These are phyloP conservation scores for Carposina sasakii DNA, from an alignment of 1,140 invertebrate species.

Conservation along the genomic window DNA sequence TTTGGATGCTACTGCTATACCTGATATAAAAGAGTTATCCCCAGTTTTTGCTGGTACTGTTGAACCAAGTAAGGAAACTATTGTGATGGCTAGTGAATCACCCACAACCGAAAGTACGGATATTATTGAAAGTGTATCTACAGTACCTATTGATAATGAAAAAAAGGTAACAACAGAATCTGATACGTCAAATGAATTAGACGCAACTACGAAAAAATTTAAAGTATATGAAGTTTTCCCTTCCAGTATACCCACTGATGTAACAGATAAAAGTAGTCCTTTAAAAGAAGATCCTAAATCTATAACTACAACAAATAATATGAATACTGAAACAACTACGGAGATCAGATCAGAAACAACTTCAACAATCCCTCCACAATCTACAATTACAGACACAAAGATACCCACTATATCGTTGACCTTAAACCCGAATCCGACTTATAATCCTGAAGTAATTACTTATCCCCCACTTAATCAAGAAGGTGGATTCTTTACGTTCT, in stretches of 20 bases:
- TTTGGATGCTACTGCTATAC: slow-evolving; percentile 14
- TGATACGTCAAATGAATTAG: slow-evolving; percentile 39
- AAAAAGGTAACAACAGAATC: slow-evolving; percentile 30
- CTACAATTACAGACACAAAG: slow-evolving; percentile 19
- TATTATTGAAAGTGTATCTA: slow-evolving; percentile 57
- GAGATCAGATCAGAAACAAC: slow-evolving; percentile 48
- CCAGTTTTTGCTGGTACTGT: slow-evolving; percentile 44
- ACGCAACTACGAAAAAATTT: slow-evolving; percentile 52
- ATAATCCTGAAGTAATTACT: slow-evolving; percentile 48
- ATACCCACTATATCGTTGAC: slow-evolving; percentile 33
- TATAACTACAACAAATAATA: slow-evolving; percentile 38
- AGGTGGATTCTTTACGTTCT: slow-evolving; percentile 55
- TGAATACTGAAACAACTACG: slow-evolving; percentile 56
- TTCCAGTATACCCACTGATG: slow-evolving; percentile 25
- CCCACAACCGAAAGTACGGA: slow-evolving; percentile 30
- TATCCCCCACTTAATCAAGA: slow-evolving; percentile 47
- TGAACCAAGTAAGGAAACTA: slow-evolving; percentile 30
- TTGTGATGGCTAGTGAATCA: slow-evolving; percentile 28
- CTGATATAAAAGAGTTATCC: slow-evolving; percentile 36
- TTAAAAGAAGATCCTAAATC: slow-evolving; percentile 24
- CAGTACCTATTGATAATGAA: slow-evolving; percentile 41
- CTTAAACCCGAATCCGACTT: too few relatives aligned
- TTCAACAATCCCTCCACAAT: slow-evolving; percentile 39
- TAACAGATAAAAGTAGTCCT: slow-evolving; percentile 18
- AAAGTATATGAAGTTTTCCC: slow-evolving; percentile 57